Base-by-base conservation (phyloP, 2,797 vertebrate genomes). In the Eulemur coronatus region DNA sequence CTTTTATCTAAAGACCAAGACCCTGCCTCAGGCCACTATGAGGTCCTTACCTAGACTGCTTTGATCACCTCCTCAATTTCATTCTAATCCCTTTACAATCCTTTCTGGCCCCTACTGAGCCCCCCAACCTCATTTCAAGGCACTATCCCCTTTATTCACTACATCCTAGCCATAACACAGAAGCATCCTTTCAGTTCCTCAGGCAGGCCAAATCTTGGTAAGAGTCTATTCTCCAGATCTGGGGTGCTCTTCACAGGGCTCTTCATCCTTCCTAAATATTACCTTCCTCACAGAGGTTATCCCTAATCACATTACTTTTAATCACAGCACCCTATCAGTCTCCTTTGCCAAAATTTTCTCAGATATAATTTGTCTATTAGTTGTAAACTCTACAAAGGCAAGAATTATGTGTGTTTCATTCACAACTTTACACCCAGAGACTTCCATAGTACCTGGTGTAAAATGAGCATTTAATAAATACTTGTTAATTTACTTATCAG, bases 391-490 rank as follows among this genome's bases (percentile, higher is more conserved):
- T 43, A 63, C 9, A 30, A 81, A 3, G 18, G 17, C 84, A 97
- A n/a, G 30, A 89, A 86, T 26, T 84, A 43, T 12, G 9, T 84
- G 22, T 61, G 9, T 63, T 86, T 95, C 76, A 81, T 46, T 92
- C 61, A 14, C 59, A 61, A 92, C 65, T 86, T 65, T 38, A 76
- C 65, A 88, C 3, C 7, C 69, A 88, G 10, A 55, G 55, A 11
- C 13, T 81, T 70, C 43, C 41, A 22, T 63, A 87, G 84, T 46
- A 84, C 28, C 63, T 84, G 59, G 14, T 30, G 80, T n/a, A 91
- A 95, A 89, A 86, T 52, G 30, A 30, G 22, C 57, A 91, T 76
- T 35, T 84, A 80, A 96, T 61, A 91, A 87, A 78, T 55, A 70
- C 17, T 15, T 94, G 18, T 48, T 84, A 72, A 84, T 67, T n/a